Evolutionary conservation across 1,140 invertebrate genomes (phyloP), one percentile per base, ranked within the genome.

Genomic region (Zaprionus gabonicus): DNA sequence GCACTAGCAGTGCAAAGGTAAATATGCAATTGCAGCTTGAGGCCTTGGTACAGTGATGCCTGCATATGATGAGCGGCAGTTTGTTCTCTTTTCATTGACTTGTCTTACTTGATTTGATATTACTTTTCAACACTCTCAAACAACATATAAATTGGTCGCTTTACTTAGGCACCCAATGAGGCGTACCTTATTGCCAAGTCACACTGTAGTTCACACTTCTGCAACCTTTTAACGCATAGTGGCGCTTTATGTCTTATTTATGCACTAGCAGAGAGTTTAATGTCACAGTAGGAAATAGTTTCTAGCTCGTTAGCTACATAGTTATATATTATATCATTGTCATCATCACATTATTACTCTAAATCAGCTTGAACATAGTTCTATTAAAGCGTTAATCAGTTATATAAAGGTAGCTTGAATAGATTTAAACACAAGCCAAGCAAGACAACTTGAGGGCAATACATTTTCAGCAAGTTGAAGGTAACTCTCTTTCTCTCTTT

Each of bases 1-100:
- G 96, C 96, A 1, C 93, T 98, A 34, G 97, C 97, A 3, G 96
- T 97, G 1, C 98, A 98, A 93, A 94, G 97, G 92, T 93, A 91
- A 88, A 78, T 82, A 78, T 90, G 72, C 59, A 81, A 81, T 78
- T 71, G 69, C 41, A 34, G 41, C 44, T 69, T 60, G 36, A 15
- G 13, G 23, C 13, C 15, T 41, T 15, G 6, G 12, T 41, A 67
- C 49, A 62, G 59, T 46, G 3, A 1, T 17, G 4, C 23, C 4
- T 17, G 0, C 10, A 6, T 27, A 25, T 27, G 15, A 41, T 15
- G 38, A 41, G 38, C 2, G 31, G 0, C 5, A 1, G 13, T n/a
- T 41, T 15, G 4, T 1, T 41, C 15, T 0, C 3, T 34, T 34
- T 34, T 1, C 31, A 34, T 10, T 34, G 9, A 15, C 38, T 5